Conservation (phyloP, 2,888 invertebrate species). For the Spialia ferax region DNA sequence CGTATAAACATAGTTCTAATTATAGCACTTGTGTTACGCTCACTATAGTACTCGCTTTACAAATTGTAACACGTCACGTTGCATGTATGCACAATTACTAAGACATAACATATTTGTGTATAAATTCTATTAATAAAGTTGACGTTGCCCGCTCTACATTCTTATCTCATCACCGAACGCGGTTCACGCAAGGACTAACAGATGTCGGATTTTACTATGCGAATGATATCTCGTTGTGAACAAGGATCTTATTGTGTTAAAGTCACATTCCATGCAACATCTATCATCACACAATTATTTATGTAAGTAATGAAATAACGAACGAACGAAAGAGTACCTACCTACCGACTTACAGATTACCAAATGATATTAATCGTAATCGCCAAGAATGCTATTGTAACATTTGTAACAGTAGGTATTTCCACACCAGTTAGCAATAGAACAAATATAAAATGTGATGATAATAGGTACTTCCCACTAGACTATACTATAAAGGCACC, state of each 20-base stretch:
- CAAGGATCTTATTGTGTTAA: slow-evolving; percentile 42
- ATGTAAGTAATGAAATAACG: no score
- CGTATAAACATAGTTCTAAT: slow-evolving; percentile 25
- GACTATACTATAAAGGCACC: background rate
- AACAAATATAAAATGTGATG: slow-evolving; percentile 22
- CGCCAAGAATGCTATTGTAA: slow-evolving; percentile 22
- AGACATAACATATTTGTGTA: slow-evolving; percentile 58
- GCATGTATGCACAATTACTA: slow-evolving; percentile 66
- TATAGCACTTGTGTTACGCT: slow-evolving; percentile 26
- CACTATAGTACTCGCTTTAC: slow-evolving; percentile 28
- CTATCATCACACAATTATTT: background rate
- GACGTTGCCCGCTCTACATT: slow-evolving; percentile 78
- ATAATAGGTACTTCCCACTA: slow-evolving; percentile 20
- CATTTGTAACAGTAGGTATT: slow-evolving; percentile 14
- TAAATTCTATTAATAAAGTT: slow-evolving; percentile 83
- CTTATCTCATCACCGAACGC: slow-evolving; percentile 74
- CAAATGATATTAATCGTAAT: slow-evolving; percentile 16
- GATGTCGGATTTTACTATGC: slow-evolving; percentile 51
- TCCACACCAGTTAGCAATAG: slow-evolving; percentile 20
- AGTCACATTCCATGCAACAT: slow-evolving; percentile 15
- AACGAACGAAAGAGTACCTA: no score
- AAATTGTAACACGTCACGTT: slow-evolving; percentile 49
- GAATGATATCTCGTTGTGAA: slow-evolving; percentile 42
- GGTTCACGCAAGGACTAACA: slow-evolving; percentile 64
- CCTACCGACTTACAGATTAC: slow-evolving; percentile 3